phyloP scores from a whole-genome alignment of 1,140 invertebrate species.

The Pseudomyrmex flavicornis region DNA sequence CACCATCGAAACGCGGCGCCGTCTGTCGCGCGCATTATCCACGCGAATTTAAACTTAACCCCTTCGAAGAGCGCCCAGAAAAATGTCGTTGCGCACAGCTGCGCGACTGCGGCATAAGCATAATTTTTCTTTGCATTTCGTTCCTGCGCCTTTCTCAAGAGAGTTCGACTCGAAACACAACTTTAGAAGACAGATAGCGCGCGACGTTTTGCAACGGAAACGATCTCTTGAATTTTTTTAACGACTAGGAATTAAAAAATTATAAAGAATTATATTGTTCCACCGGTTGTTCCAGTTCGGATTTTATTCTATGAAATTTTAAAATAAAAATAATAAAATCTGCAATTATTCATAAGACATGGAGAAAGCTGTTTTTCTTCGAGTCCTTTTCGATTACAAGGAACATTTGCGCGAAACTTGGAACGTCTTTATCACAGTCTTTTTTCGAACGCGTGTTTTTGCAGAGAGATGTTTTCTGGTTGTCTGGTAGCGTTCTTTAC shows the following conservation, averaged over 20 bases:
- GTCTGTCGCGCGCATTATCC: slow-evolving; percentile 78
- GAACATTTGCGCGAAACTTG: slow-evolving; percentile 20
- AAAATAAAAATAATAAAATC: no score
- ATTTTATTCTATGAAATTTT: not conserved
- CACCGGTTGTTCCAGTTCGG: not conserved
- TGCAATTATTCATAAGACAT: no score
- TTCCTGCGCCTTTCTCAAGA: not conserved
- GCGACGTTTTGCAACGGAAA: not conserved
- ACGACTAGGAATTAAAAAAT: not conserved
- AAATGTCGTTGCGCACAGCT: slow-evolving; percentile 38
- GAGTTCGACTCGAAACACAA: not conserved
- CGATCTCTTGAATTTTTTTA: not conserved
- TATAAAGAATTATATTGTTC: not conserved
- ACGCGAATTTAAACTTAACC: slow-evolving; percentile 75
- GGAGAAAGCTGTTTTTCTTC: no score
- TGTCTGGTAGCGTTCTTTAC: slow-evolving; percentile 19
- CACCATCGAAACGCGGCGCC: slow-evolving; percentile 73
- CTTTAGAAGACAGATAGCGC: slow-evolving; percentile 6
- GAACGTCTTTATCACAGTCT: slow-evolving; percentile 18
- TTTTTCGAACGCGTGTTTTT: slow-evolving; percentile 8
- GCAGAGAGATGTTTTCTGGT: slow-evolving; percentile 21
- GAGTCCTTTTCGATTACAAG: not conserved
- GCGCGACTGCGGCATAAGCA: not conserved
- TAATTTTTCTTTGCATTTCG: slow-evolving; percentile 24
- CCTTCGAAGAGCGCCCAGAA: slow-evolving; percentile 38